phyloP scores from a whole-genome alignment of 1,140 invertebrate genomes.

The Bombus soroeensis region DNA sequence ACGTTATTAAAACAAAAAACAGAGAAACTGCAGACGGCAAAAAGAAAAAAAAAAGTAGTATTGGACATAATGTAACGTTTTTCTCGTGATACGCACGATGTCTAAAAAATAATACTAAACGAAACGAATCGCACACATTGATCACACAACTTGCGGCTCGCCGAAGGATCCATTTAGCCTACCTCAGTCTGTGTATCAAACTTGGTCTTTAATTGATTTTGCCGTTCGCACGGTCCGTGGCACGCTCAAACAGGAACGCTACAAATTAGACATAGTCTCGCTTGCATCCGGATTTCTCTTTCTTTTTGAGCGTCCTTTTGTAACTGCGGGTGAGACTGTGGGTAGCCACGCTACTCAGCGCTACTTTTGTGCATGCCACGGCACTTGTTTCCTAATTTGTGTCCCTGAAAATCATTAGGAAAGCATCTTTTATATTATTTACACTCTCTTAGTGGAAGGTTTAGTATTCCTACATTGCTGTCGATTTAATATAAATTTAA shows the following conservation, averaged over 20 bases:
- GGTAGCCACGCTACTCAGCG: constrained; percentile 77
- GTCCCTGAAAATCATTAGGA: constrained; percentile 70
- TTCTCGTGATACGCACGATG: neutral
- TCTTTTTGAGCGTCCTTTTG: constrained; percentile 77
- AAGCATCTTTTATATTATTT: neutral
- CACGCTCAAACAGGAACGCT: constrained; percentile 66
- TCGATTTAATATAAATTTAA: no score
- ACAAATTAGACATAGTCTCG: constrained; percentile 78
- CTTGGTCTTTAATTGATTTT: constrained; percentile 60
- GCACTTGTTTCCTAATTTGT: constrained; percentile 82
- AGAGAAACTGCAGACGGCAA: neutral
- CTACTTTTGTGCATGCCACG: constrained; percentile 81
- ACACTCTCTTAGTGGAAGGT: neutral
- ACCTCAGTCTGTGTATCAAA: constrained; percentile 70
- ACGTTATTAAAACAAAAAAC: neutral
- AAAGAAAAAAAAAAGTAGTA: neutral
- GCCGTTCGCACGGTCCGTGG: constrained; percentile 73
- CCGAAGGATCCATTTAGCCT: constrained; percentile 58
- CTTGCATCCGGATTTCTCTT: constrained; percentile 70
- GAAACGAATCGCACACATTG: constrained; percentile 32
- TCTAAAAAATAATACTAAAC: constrained; percentile 47
- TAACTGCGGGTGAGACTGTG: constrained; percentile 80
- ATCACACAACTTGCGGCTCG: constrained; percentile 34
- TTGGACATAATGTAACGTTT: neutral
- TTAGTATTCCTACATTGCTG: no score